A percentile compares a stretch with the other conserved stretches of the same genome.
Evolutionary conservation across 2,888 invertebrate genomes (phyloP).

Genomic region (Lasioglossum villosulum): DNA sequence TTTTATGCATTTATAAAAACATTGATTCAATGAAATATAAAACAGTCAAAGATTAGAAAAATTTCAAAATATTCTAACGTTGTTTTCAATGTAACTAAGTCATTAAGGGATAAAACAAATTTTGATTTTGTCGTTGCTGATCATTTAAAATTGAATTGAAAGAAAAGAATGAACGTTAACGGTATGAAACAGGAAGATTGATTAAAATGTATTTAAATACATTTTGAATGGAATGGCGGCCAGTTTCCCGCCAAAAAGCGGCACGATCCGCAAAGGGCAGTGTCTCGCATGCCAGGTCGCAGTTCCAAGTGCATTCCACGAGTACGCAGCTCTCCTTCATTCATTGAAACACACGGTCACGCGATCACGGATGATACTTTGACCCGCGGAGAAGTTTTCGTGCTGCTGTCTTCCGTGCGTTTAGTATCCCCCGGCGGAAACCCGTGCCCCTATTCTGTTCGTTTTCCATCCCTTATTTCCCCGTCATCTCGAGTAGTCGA

Average conservation of each 20-base stretch:
- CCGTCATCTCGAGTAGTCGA: background rate
- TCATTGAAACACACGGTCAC: conserved; percentile 68
- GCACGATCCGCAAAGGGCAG: background rate
- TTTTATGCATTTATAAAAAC: too few species aligned
- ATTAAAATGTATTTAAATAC: too few species aligned
- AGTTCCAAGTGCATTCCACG: conserved; percentile 32
- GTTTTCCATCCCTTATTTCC: background rate
- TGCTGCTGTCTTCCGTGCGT: conserved; percentile 37
- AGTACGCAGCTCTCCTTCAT: conserved; percentile 59
- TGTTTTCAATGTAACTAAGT: too few species aligned
- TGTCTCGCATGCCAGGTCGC: conserved; percentile 40
- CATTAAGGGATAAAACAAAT: too few species aligned
- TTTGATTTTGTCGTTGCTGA: too few species aligned
- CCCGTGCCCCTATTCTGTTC: background rate
- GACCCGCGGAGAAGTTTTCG: conserved; percentile 48
- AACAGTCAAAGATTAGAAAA: too few species aligned
- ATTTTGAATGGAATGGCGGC: background rate
- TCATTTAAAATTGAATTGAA: too few species aligned
- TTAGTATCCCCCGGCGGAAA: conserved; percentile 9
- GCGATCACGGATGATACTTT: conserved; percentile 61
- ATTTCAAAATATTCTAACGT: too few species aligned
- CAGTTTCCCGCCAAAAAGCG: conserved; percentile 26
- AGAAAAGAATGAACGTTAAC: too few species aligned
- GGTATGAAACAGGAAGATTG: too few species aligned
- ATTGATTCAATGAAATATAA: too few species aligned